A percentile compares a stretch with the other conserved stretches of the same genome.
These are phyloP conservation scores for Lacerta agilis DNA, from an alignment of 2,797 vertebrate species.

Conservation along the genomic window DNA sequence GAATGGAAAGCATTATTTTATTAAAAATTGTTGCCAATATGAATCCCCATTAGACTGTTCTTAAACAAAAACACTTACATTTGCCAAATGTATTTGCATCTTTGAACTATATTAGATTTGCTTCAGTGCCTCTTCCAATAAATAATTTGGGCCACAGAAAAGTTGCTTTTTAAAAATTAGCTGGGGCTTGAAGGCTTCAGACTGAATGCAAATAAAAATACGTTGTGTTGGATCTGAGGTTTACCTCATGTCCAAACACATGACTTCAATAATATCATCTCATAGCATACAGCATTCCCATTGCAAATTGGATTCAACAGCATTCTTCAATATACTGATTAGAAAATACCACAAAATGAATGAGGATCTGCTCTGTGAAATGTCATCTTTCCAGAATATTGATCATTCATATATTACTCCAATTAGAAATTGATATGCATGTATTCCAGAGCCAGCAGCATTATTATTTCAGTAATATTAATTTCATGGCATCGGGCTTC, in stretches of 20 bases:
- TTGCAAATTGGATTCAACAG: not conserved
- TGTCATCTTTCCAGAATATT: not conserved
- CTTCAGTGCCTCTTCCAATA: conserved; percentile 32
- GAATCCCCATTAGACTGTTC: conserved; percentile 30
- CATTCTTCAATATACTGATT: not conserved
- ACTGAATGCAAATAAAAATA: conserved; percentile 45
- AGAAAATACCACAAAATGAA: not conserved
- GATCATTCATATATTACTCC: not conserved
- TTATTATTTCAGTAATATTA: not conserved
- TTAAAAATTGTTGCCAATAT: conserved; percentile 36
- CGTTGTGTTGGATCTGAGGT: not conserved
- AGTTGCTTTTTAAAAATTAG: conserved; percentile 37
- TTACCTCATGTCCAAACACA: conserved; percentile 10
- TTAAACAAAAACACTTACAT: conserved; percentile 27
- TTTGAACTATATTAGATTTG: conserved; percentile 38
- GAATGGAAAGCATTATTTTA: conserved; percentile 32
- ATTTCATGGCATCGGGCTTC: not conserved
- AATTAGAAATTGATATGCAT: not conserved
- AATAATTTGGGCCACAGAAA: conserved; percentile 21
- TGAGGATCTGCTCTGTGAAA: not conserved
- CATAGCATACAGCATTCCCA: not conserved
- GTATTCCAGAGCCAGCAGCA: not conserved
- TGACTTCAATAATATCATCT: not conserved
- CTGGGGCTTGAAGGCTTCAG: conserved; percentile 37
- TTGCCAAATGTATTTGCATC: conserved; percentile 27